A percentile compares a stretch with the other conserved stretches of the same genome.
These are phyloP conservation scores for Morone chrysops DNA, from an alignment of 2,113 vertebrate species.

Conservation along the genomic window DNA sequence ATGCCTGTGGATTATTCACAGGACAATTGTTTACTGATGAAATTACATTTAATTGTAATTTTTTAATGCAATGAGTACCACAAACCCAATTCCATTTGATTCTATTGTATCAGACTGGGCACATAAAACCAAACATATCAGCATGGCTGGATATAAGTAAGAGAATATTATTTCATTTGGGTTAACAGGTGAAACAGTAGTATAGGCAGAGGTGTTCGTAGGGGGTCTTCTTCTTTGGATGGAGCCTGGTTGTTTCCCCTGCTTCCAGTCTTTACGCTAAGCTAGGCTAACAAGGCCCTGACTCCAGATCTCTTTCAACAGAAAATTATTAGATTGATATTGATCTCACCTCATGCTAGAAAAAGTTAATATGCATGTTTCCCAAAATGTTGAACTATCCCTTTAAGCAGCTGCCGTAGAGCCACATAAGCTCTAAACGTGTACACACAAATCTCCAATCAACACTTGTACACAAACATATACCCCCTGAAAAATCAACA, in stretches of 20 bases:
- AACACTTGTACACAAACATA: slow-evolving; percentile 6
- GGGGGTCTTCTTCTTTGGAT: not conserved
- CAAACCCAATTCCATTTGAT: not conserved
- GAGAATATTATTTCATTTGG: not conserved
- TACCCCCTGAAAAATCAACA: not conserved
- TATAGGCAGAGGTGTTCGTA: not conserved
- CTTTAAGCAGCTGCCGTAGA: not conserved
- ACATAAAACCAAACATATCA: not conserved
- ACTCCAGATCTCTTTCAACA: not conserved
- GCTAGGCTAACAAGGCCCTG: not conserved
- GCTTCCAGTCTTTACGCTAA: not conserved
- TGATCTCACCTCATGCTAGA: too few species aligned
- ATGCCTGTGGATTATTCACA: not conserved
- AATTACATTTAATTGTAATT: not conserved
- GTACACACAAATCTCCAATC: not conserved
- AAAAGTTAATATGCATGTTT: not conserved
- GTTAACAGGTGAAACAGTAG: not conserved
- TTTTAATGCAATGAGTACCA: not conserved
- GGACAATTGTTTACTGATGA: not conserved
- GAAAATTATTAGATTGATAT: too few species aligned
- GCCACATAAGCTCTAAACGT: not conserved
- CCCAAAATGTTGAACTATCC: not conserved
- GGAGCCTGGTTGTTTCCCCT: not conserved
- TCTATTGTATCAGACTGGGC: not conserved
- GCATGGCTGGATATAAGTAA: not conserved